These are phyloP conservation scores for Hippocampus comes DNA, from an alignment of 2,113 vertebrate genomes.

Conservation along the genomic window DNA sequence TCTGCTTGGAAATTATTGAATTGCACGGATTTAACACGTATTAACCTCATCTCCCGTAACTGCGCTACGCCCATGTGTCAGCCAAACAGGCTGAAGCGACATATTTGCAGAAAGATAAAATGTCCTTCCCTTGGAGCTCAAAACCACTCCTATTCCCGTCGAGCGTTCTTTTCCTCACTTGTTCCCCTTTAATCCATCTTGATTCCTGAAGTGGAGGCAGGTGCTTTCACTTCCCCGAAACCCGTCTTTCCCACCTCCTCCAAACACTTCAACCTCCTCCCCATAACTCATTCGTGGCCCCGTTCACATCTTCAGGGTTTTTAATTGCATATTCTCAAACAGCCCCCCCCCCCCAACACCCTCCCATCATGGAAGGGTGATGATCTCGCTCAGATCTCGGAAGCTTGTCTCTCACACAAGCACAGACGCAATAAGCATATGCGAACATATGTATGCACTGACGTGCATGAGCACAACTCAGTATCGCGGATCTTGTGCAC, in stretches of 20 bases:
- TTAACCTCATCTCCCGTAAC: constrained; percentile 15
- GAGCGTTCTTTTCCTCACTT: constrained; percentile 19
- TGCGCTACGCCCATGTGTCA: constrained; percentile 17
- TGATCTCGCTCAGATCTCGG: constrained; percentile 33
- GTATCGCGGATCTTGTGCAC: not conserved
- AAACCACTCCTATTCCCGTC: constrained; percentile 10
- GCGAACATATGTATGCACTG: not conserved
- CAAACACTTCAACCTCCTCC: constrained; percentile 6
- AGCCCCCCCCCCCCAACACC: not conserved
- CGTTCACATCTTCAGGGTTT: constrained; percentile 49
- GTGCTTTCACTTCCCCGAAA: constrained; percentile 49
- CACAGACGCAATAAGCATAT: not conserved
- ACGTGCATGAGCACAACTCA: not conserved
- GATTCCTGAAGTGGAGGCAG: constrained; percentile 41
- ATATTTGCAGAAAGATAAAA: constrained; percentile 35
- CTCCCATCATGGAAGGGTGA: constrained; percentile 11
- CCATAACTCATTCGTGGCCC: constrained; percentile 43
- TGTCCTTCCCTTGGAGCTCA: constrained; percentile 47
- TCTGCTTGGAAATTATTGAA: constrained; percentile 12
- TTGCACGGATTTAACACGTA: constrained; percentile 12
- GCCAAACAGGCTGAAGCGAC: constrained; percentile 7
- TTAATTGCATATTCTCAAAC: constrained; percentile 60
- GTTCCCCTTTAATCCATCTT: constrained; percentile 51
- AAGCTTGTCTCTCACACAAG: not conserved
- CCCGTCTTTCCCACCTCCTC: not conserved